Base-by-base conservation (phyloP, 64 coral and sea anemone species). In the Pocillopora damicornis region DNA sequence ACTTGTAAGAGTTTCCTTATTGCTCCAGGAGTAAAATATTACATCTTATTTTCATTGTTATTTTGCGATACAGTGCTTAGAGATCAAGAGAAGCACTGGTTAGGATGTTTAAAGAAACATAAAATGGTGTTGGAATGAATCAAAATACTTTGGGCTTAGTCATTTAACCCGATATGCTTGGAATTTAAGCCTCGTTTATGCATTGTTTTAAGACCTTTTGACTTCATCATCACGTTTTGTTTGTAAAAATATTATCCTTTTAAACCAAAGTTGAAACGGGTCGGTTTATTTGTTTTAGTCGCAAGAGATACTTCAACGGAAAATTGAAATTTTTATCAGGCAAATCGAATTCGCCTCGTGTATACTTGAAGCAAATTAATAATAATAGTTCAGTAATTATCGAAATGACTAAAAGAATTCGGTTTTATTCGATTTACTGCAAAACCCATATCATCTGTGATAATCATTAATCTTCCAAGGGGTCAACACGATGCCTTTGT, bases 221-320 rank as follows among this genome's bases (percentile, higher is more conserved):
- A 83, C 62, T 45, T 38, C 63, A 51, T 37, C 81, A 69, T 68
- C 63, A 45, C 16, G 13, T 37, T 83, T 25, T 83, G 35, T 83
- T 83, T 83, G 81, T 83, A 83, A 83, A 72, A 83, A 83, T 83
- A 71, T 69, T 69, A 42, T 37, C 23, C 59, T 82, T 25, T 82
- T 60, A 65, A 69, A 45, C 9, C 62, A 22, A 57, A 18, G 35
- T 56, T 30, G 35, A 68, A 51, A 83, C 51, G 37, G 37, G 81
- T 83, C 81, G 37, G 8, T 38, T 13, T 17, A 17, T 66, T 36
- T 80, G 37, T 17, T 37, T 35, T 22, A 71, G 45, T 67, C 35
- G 65, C 23, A 37, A 18, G 20, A 60, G 42, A 34, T 26, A 58
- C 26, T 18, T 60, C 6, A 60, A 23, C 17, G 18, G 15, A 80